phyloP scores from a whole-genome alignment of 2,797 vertebrate species.

The Hapalemur alaotrensis region DNA sequence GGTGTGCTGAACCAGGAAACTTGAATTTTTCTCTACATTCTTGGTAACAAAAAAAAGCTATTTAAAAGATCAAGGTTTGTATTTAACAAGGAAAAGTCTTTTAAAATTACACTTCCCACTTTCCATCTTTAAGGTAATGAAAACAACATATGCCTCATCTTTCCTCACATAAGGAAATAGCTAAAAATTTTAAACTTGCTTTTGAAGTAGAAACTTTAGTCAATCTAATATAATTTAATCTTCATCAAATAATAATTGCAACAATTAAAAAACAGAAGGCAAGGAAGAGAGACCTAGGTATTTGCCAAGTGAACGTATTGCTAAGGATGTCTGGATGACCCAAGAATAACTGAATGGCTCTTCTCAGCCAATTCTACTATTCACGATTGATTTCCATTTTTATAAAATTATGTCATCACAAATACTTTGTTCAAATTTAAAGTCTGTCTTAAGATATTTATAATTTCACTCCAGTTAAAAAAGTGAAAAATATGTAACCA shows the following conservation, averaged over 20 bases:
- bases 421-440: constrained; percentile 20
- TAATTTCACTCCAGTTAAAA: constrained; percentile 3
- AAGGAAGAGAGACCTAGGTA: background rate
- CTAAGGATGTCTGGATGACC: background rate
- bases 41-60: background rate
- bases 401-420: constrained; percentile 2
- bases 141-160: background rate
- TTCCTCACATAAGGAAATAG: background rate
- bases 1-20: background rate
- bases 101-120: background rate
- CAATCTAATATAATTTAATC: background rate
- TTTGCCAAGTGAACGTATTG: background rate
- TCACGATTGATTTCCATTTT: constrained; percentile 13
- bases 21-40: background rate
- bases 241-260: constrained; percentile 21
- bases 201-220: constrained; percentile 39
- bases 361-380: background rate
- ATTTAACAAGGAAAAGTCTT: background rate
- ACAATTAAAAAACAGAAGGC: background rate
- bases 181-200: background rate
- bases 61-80: background rate
- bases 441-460: constrained; percentile 39
- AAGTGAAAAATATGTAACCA: background rate
- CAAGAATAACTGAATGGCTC: background rate
- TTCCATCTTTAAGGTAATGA: background rate